phyloP scores from a whole-genome alignment of 2,888 invertebrate genomes.

The Drosophila buzzatii region DNA sequence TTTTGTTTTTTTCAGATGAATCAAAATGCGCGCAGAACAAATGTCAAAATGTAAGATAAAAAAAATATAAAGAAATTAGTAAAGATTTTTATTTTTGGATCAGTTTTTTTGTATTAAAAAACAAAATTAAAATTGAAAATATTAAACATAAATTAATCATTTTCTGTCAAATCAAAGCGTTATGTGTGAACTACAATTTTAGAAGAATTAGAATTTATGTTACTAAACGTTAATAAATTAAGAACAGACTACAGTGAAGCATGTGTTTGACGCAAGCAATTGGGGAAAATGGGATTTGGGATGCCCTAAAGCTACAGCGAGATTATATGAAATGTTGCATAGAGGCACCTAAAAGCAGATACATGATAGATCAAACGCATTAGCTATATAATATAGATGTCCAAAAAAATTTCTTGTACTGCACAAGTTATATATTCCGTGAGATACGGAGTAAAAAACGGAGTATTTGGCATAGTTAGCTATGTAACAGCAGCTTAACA shows the following conservation, averaged over 20 bases:
- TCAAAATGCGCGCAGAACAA: conserved; percentile 70
- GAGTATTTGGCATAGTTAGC: too few relatives aligned
- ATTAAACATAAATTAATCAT: conserved; percentile 13
- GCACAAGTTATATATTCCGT: neutral
- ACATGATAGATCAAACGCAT: neutral
- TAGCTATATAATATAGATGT: neutral
- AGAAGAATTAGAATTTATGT: neutral
- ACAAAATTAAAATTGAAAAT: conserved; percentile 18
- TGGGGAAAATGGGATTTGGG: neutral
- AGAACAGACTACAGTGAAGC: conserved; percentile 8
- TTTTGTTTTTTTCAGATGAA: conserved; percentile 62
- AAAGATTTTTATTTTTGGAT: conserved; percentile 37
- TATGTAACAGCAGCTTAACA: neutral
- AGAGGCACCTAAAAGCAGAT: neutral
- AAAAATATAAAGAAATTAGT: conserved; percentile 74
- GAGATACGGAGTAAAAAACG: too few relatives aligned
- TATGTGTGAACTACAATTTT: conserved; percentile 7
- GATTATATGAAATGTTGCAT: neutral
- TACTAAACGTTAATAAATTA: neutral
- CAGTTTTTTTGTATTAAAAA: conserved; percentile 3
- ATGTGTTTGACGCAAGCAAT: neutral
- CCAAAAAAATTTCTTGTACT: too few relatives aligned
- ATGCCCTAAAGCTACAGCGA: conserved; percentile 7
- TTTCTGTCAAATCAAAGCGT: conserved; percentile 30
- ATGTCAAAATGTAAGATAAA: conserved; percentile 75